Evolutionary conservation across 35 echinoderm and acorn worm species (phyloP).

Genomic region (Heliocidaris erythrogramma): DNA sequence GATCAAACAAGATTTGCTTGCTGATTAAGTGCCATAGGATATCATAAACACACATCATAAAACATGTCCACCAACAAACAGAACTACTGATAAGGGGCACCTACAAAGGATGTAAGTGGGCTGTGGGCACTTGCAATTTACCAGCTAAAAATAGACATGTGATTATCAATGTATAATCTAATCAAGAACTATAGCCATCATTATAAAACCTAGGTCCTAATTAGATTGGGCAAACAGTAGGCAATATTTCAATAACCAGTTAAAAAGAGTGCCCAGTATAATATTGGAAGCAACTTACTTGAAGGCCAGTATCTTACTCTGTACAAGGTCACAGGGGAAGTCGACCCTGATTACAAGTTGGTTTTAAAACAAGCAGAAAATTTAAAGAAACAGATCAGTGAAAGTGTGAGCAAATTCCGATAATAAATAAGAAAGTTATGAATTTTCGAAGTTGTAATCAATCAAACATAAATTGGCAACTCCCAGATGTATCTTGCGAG

Average conservation of each 20-base stretch:
- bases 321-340: too few relatives aligned
- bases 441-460: too few relatives aligned
- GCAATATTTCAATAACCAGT: neutral
- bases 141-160: neutral
- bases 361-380: too few relatives aligned
- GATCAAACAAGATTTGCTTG: neutral
- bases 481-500: too few relatives aligned
- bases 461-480: too few relatives aligned
- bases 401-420: too few relatives aligned
- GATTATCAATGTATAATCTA: neutral
- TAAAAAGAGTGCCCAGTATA: too few relatives aligned
- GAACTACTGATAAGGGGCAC: neutral
- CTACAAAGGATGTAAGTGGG: neutral
- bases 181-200: neutral
- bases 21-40: neutral
- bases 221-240: neutral
- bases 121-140: neutral
- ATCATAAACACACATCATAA: neutral
- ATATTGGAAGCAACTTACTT: too few relatives aligned
- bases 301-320: too few relatives aligned
- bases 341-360: too few relatives aligned
- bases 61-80: slow-evolving; percentile 4
- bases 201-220: neutral
- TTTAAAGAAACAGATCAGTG: too few relatives aligned
- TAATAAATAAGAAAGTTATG: too few relatives aligned